Conservation (phyloP, 2,113 vertebrate species). For the Vidua macroura region DNA sequence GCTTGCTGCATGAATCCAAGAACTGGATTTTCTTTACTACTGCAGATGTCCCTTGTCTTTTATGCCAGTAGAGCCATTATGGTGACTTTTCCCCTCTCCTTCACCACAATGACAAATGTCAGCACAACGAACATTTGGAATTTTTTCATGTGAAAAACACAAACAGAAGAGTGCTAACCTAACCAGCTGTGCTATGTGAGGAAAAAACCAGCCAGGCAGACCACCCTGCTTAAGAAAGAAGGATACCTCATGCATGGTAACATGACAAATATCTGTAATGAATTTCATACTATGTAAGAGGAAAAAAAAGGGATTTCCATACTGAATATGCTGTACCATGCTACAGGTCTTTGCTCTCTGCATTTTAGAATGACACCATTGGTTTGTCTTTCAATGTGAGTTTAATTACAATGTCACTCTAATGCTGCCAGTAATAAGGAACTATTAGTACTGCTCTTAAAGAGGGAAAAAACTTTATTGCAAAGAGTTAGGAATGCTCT, state of each 20-base stretch:
- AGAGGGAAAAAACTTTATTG: slow-evolving; percentile 17
- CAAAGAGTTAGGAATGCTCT: slow-evolving; percentile 23
- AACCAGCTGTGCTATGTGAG: neutral
- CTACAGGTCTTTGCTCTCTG: neutral
- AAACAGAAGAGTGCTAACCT: neutral
- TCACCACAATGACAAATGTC: neutral
- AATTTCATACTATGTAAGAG: neutral
- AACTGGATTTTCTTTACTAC: neutral
- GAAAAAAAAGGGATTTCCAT: neutral
- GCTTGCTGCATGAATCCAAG: neutral
- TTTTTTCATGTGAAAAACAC: neutral
- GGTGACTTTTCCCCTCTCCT: neutral
- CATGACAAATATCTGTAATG: neutral
- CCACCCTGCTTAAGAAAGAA: neutral
- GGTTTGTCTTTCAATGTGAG: neutral
- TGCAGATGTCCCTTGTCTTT: slow-evolving; percentile 13
- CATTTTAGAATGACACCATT: slow-evolving; percentile 3
- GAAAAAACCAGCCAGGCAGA: neutral
- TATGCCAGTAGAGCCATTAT: neutral
- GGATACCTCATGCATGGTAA: neutral
- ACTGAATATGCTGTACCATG: neutral
- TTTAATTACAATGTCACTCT: slow-evolving; percentile 26
- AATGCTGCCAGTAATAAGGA: slow-evolving; percentile 17
- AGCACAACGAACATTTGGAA: neutral
- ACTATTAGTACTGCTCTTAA: slow-evolving; percentile 17